phyloP scores from a whole-genome alignment of 2,888 invertebrate genomes.

The Ophraella communa region DNA sequence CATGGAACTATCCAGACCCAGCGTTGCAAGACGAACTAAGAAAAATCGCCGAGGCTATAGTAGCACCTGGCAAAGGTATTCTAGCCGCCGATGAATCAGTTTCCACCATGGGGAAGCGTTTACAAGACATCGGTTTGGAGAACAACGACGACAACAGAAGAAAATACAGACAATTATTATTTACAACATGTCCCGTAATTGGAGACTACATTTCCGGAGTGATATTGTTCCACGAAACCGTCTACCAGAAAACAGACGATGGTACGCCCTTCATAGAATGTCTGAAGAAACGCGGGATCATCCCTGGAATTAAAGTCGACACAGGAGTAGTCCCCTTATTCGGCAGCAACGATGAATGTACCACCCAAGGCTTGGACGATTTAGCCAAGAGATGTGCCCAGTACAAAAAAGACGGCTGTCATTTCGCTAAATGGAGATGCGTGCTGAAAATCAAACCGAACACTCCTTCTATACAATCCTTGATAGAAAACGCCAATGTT shows the following conservation, averaged over 20 bases:
- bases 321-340: slow-evolving; percentile 93
- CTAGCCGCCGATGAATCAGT: slow-evolving; percentile 98
- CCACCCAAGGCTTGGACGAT: slow-evolving; percentile 97
- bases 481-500: slow-evolving; percentile 95
- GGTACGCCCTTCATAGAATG: slow-evolving; percentile 83
- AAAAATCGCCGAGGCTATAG: slow-evolving; percentile 87
- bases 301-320: slow-evolving; percentile 98
- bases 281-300: slow-evolving; percentile 86
- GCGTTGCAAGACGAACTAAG: slow-evolving; percentile 89
- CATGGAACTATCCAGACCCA: slow-evolving; percentile 83
- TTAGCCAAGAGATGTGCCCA: slow-evolving; percentile 92
- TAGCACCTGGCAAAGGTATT: slow-evolving; percentile 94
- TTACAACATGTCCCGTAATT: slow-evolving; percentile 71
- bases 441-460: slow-evolving; percentile 92
- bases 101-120: slow-evolving; percentile 88
- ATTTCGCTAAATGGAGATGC: slow-evolving; percentile 98
- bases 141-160: slow-evolving; percentile 90
- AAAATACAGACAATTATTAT: slow-evolving; percentile 74
- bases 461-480: slow-evolving; percentile 89
- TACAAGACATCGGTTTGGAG: slow-evolving; percentile 86
- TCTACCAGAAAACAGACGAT: slow-evolving; percentile 95
- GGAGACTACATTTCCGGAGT: slow-evolving; percentile 92
- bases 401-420: slow-evolving; percentile 87
- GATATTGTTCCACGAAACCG: slow-evolving; percentile 97
- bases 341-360: slow-evolving; percentile 93